Evolutionary conservation across 2,113 vertebrate genomes (phyloP), one percentile per base, ranked within the genome.

Genomic region (Diphyllodes magnificus): DNA sequence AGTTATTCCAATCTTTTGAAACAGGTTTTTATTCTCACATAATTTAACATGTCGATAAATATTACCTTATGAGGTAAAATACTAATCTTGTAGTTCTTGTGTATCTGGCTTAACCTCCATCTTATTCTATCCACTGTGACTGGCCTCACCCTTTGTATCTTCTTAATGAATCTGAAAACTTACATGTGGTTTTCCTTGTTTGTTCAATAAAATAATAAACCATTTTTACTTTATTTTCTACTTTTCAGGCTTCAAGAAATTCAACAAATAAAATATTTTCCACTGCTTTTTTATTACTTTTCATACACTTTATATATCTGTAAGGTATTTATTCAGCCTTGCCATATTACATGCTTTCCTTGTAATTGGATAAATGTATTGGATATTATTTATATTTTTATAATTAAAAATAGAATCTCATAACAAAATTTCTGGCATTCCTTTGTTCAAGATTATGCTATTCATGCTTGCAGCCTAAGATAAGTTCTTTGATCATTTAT

Each of bases 261-360:
- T 19, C 17, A 4, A 57, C 3, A 57, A 60, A 21, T 80, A 28
- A 75, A 80, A 45, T 37, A 42, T 61, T 75, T 80, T 71, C 4
- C 11, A 57, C 19, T 57, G 4, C 1, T 51, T 66, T 66, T 75
- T 2, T 63, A 31, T 51, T 84, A 37, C 2, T 66, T 90, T 65
- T n/a, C 23, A 57, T 37, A 42, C 2, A 45, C 3, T 45, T 83
- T 27, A 7, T 37, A 56, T 15, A 2, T 40, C 4, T 31, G 6
- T 56, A 47, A 31, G 2, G 2, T 57, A 28, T 71, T 60, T 72
- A 31, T 66, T 65, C 24, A 76, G 3, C 9, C 21, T 6, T 71
- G 17, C 0, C 16, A 5, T 57, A n/a, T 61, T 39, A 51, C 0
- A 0, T 19, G 3, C 0, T 85, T 66, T 71, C 7, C 5, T 63